Conservation (phyloP, 1,140 invertebrate genomes). For the Parapsyche elsis region DNA sequence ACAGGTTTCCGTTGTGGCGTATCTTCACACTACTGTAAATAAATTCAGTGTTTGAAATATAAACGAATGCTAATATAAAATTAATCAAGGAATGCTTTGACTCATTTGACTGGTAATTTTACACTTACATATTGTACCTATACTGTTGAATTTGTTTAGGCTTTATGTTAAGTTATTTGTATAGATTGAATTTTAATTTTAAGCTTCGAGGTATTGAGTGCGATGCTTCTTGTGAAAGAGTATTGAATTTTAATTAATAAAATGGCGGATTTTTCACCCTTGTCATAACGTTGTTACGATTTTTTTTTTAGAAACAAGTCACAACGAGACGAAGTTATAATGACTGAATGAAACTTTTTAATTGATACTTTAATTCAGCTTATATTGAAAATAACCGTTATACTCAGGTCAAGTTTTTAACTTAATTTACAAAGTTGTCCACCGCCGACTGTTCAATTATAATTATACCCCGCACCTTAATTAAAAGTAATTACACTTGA, state of each 20-base stretch:
- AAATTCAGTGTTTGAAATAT: too few species aligned
- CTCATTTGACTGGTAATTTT: too few species aligned
- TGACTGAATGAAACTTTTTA: constrained; percentile 27
- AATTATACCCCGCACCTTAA: neutral
- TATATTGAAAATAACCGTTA: constrained; percentile 31
- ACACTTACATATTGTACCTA: too few species aligned
- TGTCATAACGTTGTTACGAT: neutral
- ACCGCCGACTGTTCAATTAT: constrained; percentile 29
- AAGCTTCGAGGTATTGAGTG: too few species aligned
- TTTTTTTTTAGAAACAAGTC: constrained; percentile 18
- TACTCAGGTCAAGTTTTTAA: constrained; percentile 23
- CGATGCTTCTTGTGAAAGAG: neutral
- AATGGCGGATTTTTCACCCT: constrained; percentile 12
- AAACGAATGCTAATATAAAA: too few species aligned
- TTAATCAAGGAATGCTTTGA: too few species aligned
- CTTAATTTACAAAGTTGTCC: constrained; percentile 25
- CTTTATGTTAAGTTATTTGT: too few species aligned
- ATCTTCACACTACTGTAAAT: too few species aligned
- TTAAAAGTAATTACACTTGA: too few species aligned
- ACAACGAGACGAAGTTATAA: constrained; percentile 24
- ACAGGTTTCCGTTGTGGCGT: too few species aligned
- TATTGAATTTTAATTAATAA: constrained; percentile 13
- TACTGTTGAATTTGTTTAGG: too few species aligned
- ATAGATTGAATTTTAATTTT: too few species aligned
- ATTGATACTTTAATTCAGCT: constrained; percentile 29